Base-by-base conservation (phyloP, 1,140 invertebrate species). In the Neodiprion virginianus region DNA sequence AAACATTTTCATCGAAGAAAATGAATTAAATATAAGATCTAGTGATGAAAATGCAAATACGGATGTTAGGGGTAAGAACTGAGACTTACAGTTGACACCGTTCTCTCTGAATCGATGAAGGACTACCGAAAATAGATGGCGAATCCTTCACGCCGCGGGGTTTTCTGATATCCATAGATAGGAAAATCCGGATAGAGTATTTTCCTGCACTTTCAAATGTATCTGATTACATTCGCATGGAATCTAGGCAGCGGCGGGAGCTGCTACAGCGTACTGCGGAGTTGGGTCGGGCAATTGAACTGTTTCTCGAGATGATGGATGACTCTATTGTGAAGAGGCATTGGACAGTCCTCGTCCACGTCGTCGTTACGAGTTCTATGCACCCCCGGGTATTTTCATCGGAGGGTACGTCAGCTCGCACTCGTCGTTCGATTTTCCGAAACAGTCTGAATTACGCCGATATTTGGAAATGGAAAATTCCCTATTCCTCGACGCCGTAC, bases 251-350 rank as follows among this genome's bases (percentile, higher is more conserved):
- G 61, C 61, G 85, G 53, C 65, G 14, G 47, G 66, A 40, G 40
- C 66, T 14, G 69, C n/a, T 72, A 40, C 67, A 69, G 69, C 49
- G 72, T n/a, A 1, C 47, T 69, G 10, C 53, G 12, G 70, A 50
- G 49, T 49, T 72, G 28, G 70, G 11, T 12, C 53, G 49, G 68
- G 48, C 49, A 48, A 40, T 72, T 50, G 17, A 61, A 67, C 50
- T 67, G 65, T 48, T 47, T 28, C 49, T 82, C 81, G 75, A 83
- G 82, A 85, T 86, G 85, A 86, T 86, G 79, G 85, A 86, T 86
- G 84, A 86, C 82, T 85, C 81, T 79, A 86, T 86, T 86, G 85
- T 61, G n/a, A 67, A 48, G 72, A 67, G 48, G 23, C 65, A 73
- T 73, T 67, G 66, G 68, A 67, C 72, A 73, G 67, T 72, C 67